Conservation (phyloP, 2,113 vertebrate genomes). For the Menura novaehollandiae region DNA sequence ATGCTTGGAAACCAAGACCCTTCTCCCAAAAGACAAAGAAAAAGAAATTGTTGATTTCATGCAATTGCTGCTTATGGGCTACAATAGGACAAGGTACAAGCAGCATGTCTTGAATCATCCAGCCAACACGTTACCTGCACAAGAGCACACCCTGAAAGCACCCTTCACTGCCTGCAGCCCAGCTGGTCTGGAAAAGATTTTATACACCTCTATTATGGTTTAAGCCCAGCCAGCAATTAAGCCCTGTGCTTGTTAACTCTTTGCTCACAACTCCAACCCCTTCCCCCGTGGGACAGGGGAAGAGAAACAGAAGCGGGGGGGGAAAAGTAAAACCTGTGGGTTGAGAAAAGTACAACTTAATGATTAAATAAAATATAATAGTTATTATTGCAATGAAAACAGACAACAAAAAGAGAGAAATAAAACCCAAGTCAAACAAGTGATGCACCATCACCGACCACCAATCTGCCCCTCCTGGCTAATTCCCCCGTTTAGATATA, state of each 20-base stretch:
- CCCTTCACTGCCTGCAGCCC: background rate
- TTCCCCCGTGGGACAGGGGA: background rate
- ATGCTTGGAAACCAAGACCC: background rate
- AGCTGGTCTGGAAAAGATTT: background rate
- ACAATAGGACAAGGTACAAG: background rate
- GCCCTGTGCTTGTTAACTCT: background rate
- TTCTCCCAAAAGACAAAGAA: background rate
- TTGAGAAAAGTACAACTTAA: background rate
- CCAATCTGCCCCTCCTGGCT: background rate
- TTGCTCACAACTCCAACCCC: background rate
- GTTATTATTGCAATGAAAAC: background rate
- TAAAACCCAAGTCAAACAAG: background rate
- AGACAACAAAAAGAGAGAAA: background rate
- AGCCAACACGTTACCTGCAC: background rate
- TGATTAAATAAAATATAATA: background rate
- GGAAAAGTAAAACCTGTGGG: background rate
- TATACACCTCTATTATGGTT: background rate
- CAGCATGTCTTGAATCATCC: background rate
- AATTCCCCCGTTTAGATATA: background rate
- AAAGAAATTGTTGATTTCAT: background rate
- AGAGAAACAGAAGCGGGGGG: background rate
- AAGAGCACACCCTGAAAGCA: background rate
- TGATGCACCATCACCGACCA: background rate
- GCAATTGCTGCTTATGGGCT: background rate
- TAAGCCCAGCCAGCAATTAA: background rate